A percentile compares a stretch with the other conserved stretches of the same genome.
Evolutionary conservation across 2,797 vertebrate species (phyloP).

Genomic region (Threskiornis aethiopicus): DNA sequence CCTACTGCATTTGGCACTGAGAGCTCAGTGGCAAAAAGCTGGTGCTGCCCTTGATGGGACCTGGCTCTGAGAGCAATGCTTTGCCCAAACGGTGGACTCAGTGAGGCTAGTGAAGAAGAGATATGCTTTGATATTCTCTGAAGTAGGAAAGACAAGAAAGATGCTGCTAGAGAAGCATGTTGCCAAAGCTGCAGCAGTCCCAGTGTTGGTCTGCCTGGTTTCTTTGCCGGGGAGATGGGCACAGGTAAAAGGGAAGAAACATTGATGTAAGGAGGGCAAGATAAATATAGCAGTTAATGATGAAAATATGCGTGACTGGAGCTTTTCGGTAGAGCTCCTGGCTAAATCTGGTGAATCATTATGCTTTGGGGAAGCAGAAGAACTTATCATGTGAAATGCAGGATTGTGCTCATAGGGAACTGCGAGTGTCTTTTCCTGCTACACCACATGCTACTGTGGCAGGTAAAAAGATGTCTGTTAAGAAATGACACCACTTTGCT

Average conservation of each 20-base stretch:
- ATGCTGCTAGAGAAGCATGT: rapidly evolving
- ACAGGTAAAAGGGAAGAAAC: not conserved
- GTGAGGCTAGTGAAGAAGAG: not conserved
- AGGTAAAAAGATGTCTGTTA: not conserved
- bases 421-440: not conserved
- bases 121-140: not conserved
- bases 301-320: not conserved
- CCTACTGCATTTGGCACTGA: not conserved
- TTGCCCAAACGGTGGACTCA: not conserved
- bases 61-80: not conserved
- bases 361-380: not conserved
- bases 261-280: not conserved
- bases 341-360: not conserved
- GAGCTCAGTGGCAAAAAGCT: not conserved
- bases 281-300: not conserved
- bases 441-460: not conserved
- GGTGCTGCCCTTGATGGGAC: not conserved
- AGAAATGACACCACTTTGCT: not conserved
- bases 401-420: not conserved
- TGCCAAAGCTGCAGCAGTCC: not conserved
- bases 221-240: not conserved
- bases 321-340: not conserved
- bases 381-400: not conserved
- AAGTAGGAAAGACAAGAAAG: not conserved
- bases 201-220: rapidly evolving